Conservation (phyloP, 2,113 vertebrate species). For the Phylloscopus trochiloides region DNA sequence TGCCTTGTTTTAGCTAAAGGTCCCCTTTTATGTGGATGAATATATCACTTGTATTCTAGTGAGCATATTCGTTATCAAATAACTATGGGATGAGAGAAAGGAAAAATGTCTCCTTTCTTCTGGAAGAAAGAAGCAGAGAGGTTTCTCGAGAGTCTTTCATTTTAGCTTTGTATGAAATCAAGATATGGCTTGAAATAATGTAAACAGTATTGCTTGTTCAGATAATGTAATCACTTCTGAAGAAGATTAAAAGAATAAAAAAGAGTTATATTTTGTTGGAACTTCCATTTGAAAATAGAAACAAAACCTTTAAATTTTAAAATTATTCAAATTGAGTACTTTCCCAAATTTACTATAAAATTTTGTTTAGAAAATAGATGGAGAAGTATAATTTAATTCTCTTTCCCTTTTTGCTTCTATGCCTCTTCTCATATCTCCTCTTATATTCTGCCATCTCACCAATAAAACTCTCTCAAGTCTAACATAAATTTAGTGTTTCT, state of each 20-base stretch:
- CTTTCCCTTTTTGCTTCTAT: not conserved
- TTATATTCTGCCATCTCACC: not conserved
- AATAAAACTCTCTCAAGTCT: not conserved
- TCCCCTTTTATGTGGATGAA: rapidly evolving
- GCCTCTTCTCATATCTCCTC: not conserved
- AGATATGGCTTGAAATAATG: not conserved
- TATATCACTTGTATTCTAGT: not conserved
- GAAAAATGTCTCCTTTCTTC: not conserved
- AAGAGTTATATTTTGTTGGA: not conserved
- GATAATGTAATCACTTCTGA: not conserved
- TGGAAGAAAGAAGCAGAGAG: not conserved
- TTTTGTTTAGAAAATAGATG: not conserved
- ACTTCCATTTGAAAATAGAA: not conserved
- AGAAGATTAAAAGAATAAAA: not conserved
- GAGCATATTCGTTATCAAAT: not conserved
- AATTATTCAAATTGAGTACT: not conserved
- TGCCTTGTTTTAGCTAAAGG: not conserved
- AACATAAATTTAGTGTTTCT: not conserved
- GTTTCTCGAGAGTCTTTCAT: not conserved
- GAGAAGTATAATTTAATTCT: not conserved
- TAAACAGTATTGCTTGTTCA: not conserved
- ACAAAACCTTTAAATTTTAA: not conserved
- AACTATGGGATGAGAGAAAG: not conserved
- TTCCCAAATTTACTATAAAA: not conserved
- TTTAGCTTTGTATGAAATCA: not conserved